Percentiles rank a stretch among this genome's conserved stretches.
Conservation (phyloP, 1,140 invertebrate species). For the Drosophila novamexicana region DNA sequence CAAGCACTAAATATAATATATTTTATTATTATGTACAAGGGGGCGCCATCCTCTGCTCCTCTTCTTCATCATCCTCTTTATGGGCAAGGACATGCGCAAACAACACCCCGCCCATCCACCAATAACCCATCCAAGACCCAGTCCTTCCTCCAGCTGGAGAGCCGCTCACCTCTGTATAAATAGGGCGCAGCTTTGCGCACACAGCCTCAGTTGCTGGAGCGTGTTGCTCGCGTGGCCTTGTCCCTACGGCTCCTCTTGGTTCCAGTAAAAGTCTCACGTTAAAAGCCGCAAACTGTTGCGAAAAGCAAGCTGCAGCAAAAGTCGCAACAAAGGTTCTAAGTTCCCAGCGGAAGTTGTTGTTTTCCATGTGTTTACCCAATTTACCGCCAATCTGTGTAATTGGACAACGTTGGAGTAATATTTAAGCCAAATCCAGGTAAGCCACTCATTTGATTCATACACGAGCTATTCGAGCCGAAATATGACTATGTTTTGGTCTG, state of each 20-base stretch:
- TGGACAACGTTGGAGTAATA: slow-evolving; percentile 5
- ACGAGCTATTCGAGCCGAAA: not conserved
- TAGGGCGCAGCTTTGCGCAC: slow-evolving; percentile 56
- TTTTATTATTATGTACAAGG: slow-evolving; percentile 40
- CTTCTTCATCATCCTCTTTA: not conserved
- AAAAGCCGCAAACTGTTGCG: slow-evolving; percentile 37
- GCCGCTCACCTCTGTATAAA: slow-evolving; percentile 60
- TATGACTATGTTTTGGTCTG: not conserved
- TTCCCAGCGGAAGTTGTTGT: slow-evolving; percentile 1
- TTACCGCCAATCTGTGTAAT: not conserved
- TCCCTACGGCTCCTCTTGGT: slow-evolving; percentile 20
- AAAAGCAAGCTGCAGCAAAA: not conserved
- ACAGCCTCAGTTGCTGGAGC: slow-evolving; percentile 70
- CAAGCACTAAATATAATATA: slow-evolving; percentile 19
- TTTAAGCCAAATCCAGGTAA: slow-evolving; percentile 1
- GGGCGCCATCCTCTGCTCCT: not conserved
- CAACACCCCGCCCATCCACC: slow-evolving; percentile 40
- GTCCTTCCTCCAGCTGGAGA: slow-evolving; percentile 13
- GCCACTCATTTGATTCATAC: not conserved
- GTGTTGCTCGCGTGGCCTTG: slow-evolving; percentile 62
- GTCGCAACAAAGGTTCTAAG: not conserved
- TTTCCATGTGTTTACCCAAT: not conserved
- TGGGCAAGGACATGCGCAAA: slow-evolving; percentile 75
- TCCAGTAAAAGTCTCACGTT: not conserved
- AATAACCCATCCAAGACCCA: not conserved